Evolutionary conservation across 2,888 invertebrate genomes (phyloP).

Genomic region (Papilio elwesi): DNA sequence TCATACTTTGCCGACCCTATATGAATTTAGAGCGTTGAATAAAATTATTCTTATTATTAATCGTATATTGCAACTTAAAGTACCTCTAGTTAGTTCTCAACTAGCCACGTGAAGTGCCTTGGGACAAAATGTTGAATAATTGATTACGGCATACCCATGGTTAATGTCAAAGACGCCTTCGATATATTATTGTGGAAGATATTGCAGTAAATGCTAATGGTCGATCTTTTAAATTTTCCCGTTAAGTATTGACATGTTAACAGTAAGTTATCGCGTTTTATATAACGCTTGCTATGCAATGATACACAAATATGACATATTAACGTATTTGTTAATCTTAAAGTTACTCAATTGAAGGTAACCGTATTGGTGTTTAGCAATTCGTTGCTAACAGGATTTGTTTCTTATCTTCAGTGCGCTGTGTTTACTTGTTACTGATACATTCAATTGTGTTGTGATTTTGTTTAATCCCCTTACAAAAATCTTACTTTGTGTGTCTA

Average conservation of each 20-base stretch:
- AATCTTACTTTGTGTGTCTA: too few relatives aligned
- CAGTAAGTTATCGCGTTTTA: conserved; percentile 27
- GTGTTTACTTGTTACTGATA: neutral
- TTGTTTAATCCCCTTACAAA: too few relatives aligned
- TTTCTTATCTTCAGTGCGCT: neutral
- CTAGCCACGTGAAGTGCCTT: too few relatives aligned
- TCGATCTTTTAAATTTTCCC: conserved; percentile 16
- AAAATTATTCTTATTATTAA: too few relatives aligned
- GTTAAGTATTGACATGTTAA: conserved; percentile 26
- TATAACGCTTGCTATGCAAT: conserved; percentile 31
- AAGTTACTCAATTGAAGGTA: conserved; percentile 33
- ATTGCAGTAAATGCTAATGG: conserved; percentile 14
- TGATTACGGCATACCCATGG: too few relatives aligned
- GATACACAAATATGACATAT: conserved; percentile 37
- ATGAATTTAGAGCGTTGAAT: too few relatives aligned
- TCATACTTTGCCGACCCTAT: too few relatives aligned
- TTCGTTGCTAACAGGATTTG: conserved; percentile 24
- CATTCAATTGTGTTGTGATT: neutral
- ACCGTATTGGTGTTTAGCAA: conserved; percentile 32
- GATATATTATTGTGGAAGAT: neutral
- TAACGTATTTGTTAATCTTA: conserved; percentile 34
- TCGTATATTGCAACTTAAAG: too few relatives aligned
- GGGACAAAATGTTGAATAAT: too few relatives aligned
- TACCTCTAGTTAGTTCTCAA: too few relatives aligned
- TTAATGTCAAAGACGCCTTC: too few relatives aligned